These are phyloP conservation scores for Nansenia antarctica DNA, from an alignment of 2,113 vertebrate species.

Conservation along the genomic window DNA sequence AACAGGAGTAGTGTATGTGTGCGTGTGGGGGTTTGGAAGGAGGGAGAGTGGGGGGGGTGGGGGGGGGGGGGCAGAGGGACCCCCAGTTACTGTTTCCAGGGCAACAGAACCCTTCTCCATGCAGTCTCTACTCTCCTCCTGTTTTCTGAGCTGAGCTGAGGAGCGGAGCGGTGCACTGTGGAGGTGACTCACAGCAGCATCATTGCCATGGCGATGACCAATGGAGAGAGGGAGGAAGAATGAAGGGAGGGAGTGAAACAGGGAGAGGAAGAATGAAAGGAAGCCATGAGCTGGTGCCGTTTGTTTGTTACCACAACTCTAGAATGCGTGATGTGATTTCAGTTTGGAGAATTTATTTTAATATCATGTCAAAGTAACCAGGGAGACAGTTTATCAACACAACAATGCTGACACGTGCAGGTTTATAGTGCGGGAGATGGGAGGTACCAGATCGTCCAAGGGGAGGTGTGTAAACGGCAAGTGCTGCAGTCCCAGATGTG, in stretches of 20 bases:
- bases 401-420: too few relatives aligned
- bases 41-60: slow-evolving; percentile 37
- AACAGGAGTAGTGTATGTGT: background rate
- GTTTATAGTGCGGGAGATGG: too few relatives aligned
- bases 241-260: slow-evolving; percentile 28
- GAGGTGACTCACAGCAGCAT: slow-evolving; percentile 74
- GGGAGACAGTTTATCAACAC: too few relatives aligned
- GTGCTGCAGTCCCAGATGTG: too few relatives aligned
- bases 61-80: slow-evolving; percentile 38
- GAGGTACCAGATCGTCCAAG: too few relatives aligned
- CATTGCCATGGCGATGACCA: slow-evolving; percentile 70
- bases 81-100: slow-evolving; percentile 75
- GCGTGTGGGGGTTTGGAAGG: slow-evolving; percentile 36
- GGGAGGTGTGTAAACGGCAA: too few relatives aligned
- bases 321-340: too few relatives aligned
- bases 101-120: slow-evolving; percentile 66
- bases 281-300: background rate
- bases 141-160: slow-evolving; percentile 56
- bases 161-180: slow-evolving; percentile 59
- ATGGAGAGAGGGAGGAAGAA: slow-evolving; percentile 4
- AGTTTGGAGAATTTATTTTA: too few relatives aligned
- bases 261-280: slow-evolving; percentile 22
- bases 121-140: slow-evolving; percentile 32
- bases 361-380: too few relatives aligned
- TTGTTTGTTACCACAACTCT: background rate